phyloP scores from a whole-genome alignment of 2,113 vertebrate genomes.

The Osmerus mordax region DNA sequence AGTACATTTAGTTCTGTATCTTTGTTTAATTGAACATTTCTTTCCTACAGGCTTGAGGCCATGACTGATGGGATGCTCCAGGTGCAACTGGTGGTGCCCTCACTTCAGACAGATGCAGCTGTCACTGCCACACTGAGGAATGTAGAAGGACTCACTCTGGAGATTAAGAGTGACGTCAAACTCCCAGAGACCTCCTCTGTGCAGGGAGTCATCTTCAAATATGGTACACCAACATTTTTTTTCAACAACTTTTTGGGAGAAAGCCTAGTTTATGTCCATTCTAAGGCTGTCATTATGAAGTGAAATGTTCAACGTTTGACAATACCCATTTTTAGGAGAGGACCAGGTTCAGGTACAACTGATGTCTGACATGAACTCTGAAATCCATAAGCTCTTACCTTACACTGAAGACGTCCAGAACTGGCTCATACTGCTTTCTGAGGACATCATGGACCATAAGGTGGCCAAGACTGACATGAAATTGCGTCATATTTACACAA shows the following conservation, averaged over 20 bases:
- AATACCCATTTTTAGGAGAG: constrained; percentile 66
- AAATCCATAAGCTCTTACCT: constrained; percentile 67
- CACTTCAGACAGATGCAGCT: constrained; percentile 71
- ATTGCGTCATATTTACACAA: constrained; percentile 78
- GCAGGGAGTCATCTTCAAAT: constrained; percentile 74
- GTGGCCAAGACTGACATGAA: constrained; percentile 86
- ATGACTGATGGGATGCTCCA: constrained; percentile 69
- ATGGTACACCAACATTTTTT: constrained; percentile 66
- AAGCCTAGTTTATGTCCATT: not conserved
- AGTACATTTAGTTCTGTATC: not conserved
- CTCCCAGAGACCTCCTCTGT: constrained; percentile 70
- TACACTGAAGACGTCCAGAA: constrained; percentile 56
- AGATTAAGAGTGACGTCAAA: constrained; percentile 76
- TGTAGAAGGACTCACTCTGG: constrained; percentile 63
- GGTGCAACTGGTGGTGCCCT: constrained; percentile 75
- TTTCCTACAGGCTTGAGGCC: constrained; percentile 64
- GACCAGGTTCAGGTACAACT: constrained; percentile 80
- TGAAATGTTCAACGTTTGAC: not conserved
- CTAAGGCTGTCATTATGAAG: not conserved
- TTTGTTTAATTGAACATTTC: not conserved
- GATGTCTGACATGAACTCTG: constrained; percentile 72
- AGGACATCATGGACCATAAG: constrained; percentile 73
- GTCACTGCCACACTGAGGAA: constrained; percentile 69
- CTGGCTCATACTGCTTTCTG: constrained; percentile 53
- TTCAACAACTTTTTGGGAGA: not conserved